Evolutionary conservation across 2,888 invertebrate genomes (phyloP), one percentile per base, ranked within the genome.

Genomic region (Euspilapteryx auroguttella): DNA sequence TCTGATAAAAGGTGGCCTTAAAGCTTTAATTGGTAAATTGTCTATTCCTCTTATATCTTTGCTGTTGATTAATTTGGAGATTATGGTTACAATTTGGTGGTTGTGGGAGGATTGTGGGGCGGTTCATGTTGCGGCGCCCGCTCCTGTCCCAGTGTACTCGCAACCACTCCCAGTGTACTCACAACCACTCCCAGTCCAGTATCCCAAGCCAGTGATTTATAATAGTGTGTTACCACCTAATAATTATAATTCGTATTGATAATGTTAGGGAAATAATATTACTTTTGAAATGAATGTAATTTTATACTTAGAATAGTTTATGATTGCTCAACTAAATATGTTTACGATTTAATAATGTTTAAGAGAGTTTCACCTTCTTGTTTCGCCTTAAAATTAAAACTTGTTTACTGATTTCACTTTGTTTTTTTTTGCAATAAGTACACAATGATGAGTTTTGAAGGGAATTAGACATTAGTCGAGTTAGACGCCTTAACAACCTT

Each of bases 1-100:
- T 20, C 32, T 44, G 0, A 58, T 59, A 14, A 71, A 66, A 42
- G 57, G 58, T 2, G 64, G 65, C 1, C 37, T 76, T 6, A 71
- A 71, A 36, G 44, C 59, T 4, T 37, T 77, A 31, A 59, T 77
- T 23, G 56, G 59, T 39, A 73, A 65, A 40, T 37, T 75, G 24
- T 44, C 61, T 3, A 56, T 77, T n/a, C 77, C 77, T 21, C 34
- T 73, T 25, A 48, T 76, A 37, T 44, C 59, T 7, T 39, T 76
- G 31, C 24, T 75, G 12, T 46, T 71, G 32, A 64, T 76, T 9
- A 75, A 76, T 40, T 32, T 69, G 20, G 69, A 76, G 35, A 56
- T 76, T 14, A 40, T 76, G 36, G 42, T 71, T 8, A 58, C 58
- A 5, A 42, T 71, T 2, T 77, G 77, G 77, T 77, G 76, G 75